phyloP scores from a whole-genome alignment of 2,113 vertebrate genomes.

The Poeciliopsis turrubarensis region DNA sequence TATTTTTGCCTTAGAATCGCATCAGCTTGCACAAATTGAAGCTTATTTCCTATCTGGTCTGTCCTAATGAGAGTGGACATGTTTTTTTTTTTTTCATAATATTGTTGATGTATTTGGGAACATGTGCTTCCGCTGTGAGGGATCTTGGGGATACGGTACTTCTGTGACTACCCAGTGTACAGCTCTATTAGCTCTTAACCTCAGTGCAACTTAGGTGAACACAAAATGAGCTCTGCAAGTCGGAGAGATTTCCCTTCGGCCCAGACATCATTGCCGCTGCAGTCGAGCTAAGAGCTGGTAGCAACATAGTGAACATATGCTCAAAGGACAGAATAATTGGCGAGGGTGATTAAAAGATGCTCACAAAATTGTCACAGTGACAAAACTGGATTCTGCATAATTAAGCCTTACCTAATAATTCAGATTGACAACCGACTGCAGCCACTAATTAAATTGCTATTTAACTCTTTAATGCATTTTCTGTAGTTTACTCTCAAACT shows the following conservation, averaged over 20 bases:
- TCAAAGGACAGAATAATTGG: constrained; percentile 42
- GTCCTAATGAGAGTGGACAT: constrained; percentile 8
- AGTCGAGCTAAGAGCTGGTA: constrained; percentile 24
- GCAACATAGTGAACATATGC: constrained; percentile 29
- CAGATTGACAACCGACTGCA: constrained; percentile 19
- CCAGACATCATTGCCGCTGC: constrained; percentile 48
- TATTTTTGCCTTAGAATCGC: constrained; percentile 37
- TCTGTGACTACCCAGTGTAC: constrained; percentile 38
- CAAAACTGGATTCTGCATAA: constrained; percentile 16
- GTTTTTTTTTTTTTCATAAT: constrained; percentile 37
- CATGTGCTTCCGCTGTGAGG: constrained; percentile 1
- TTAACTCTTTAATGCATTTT: background rate
- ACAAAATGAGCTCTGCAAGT: constrained; percentile 49
- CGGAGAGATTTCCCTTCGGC: constrained; percentile 62
- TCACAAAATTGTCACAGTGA: constrained; percentile 23
- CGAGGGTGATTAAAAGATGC: constrained; percentile 26
- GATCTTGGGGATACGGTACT: constrained; percentile 26
- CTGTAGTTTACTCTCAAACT: background rate
- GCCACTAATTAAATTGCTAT: constrained; percentile 5
- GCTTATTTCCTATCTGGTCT: constrained; percentile 15
- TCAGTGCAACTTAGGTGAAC: constrained; percentile 59
- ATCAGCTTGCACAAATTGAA: constrained; percentile 50
- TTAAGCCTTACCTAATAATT: constrained; percentile 16
- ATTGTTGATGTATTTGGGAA: constrained; percentile 30
- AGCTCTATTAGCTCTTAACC: constrained; percentile 63